Evolutionary conservation across 2,113 vertebrate species (phyloP).

Genomic region (Leucosticte australis): DNA sequence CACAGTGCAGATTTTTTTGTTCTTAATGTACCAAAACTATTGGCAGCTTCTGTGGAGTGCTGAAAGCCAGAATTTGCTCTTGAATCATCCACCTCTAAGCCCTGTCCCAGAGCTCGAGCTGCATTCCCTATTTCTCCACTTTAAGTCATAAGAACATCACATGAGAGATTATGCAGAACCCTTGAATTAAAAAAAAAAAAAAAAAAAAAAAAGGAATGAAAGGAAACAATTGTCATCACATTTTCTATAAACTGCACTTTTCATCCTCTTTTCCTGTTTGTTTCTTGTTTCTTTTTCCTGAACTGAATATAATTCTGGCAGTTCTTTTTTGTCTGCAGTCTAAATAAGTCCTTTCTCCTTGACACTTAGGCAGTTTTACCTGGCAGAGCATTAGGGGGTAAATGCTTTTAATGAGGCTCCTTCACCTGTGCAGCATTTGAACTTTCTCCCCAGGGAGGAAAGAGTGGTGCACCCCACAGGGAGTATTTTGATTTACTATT

Average conservation of each 20-base stretch:
- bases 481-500: neutral
- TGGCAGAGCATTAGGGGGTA: neutral
- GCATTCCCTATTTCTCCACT: neutral
- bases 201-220: neutral
- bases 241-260: neutral
- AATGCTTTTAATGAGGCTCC: slow-evolving; percentile 1
- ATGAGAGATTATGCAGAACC: neutral
- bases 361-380: neutral
- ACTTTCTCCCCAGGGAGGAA: neutral
- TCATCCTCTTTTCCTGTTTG: neutral
- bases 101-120: neutral
- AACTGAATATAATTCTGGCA: neutral
- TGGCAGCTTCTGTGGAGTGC: neutral
- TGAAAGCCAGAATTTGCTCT: neutral
- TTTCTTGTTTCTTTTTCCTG: neutral
- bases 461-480: neutral
- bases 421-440: neutral
- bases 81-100: neutral
- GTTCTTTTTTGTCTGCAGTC: neutral
- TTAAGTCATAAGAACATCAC: neutral
- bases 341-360: neutral
- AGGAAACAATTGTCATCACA: neutral
- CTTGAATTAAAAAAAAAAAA: neutral
- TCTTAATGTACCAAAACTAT: neutral
- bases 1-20: neutral